phyloP scores from a whole-genome alignment of 2,797 vertebrate genomes.

The Parambassis ranga region DNA sequence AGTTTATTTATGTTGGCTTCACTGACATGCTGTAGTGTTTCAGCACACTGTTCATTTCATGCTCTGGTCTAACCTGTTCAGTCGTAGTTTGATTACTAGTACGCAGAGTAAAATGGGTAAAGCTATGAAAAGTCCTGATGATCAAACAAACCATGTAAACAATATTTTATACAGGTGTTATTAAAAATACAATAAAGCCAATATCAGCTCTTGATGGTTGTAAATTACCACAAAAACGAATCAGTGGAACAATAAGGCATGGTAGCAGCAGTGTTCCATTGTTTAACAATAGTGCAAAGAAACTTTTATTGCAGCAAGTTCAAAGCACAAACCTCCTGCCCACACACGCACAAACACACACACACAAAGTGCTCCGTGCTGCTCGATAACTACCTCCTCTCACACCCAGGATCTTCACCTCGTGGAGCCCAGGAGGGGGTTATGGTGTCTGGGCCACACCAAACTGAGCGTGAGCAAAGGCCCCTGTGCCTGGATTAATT shows the following conservation, averaged over 20 bases:
- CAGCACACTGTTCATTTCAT: conserved; percentile 14
- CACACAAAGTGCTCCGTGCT: conserved; percentile 35
- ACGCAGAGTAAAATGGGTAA: background rate
- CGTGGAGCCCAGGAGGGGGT: conserved; percentile 55
- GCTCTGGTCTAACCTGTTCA: background rate
- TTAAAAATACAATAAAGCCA: conserved; percentile 22
- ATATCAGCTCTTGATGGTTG: background rate
- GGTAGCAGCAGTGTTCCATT: background rate
- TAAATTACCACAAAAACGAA: background rate
- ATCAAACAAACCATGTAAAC: background rate
- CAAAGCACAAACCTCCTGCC: conserved; percentile 46
- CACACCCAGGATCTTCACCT: conserved; percentile 66
- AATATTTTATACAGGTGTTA: background rate
- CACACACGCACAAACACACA: conserved; percentile 28
- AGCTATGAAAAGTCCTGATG: background rate
- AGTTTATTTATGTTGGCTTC: conserved; percentile 58
- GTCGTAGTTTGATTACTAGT: background rate
- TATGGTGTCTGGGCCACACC: conserved; percentile 42
- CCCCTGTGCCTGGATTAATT: conserved; percentile 55
- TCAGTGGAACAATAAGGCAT: background rate
- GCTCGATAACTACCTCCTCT: conserved; percentile 65
- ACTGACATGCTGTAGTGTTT: conserved; percentile 31
- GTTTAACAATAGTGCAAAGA: conserved; percentile 31
- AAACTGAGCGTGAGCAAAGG: conserved; percentile 41
- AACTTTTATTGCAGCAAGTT: conserved; percentile 53